Conservation (phyloP, 2,888 invertebrate species). For the Erebia palarica region DNA sequence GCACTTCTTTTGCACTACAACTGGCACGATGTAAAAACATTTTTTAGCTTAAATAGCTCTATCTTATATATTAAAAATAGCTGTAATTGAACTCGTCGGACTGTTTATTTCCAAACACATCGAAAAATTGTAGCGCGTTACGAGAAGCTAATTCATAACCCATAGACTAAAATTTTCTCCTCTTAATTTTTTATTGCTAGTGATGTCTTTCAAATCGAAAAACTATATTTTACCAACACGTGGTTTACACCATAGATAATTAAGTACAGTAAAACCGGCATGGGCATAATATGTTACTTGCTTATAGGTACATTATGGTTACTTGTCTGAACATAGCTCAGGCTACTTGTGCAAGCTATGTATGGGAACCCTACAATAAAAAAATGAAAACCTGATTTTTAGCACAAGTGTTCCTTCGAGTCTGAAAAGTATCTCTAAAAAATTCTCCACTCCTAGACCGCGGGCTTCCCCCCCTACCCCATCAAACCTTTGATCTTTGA, state of each 20-base stretch:
- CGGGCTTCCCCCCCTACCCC: too few species aligned
- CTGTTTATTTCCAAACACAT: slow-evolving; percentile 81
- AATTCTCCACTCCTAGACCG: too few species aligned
- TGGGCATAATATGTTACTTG: too few species aligned
- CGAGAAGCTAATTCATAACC: slow-evolving; percentile 77
- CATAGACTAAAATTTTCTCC: slow-evolving; percentile 63
- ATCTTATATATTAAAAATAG: slow-evolving; percentile 52
- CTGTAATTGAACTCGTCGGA: slow-evolving; percentile 56
- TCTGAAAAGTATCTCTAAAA: too few species aligned
- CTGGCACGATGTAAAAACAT: slow-evolving; percentile 63
- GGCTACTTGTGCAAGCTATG: too few species aligned
- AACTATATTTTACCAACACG: slow-evolving; percentile 52
- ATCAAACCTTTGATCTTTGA: too few species aligned
- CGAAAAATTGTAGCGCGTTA: slow-evolving; percentile 72
- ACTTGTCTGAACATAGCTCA: too few species aligned
- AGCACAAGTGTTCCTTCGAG: too few species aligned
- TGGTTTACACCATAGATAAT: slow-evolving; percentile 59
- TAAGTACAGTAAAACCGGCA: not conserved
- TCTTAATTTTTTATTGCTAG: slow-evolving; percentile 49
- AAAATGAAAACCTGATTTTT: too few species aligned
- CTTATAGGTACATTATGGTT: too few species aligned
- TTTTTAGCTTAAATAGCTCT: slow-evolving; percentile 55
- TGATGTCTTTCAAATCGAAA: slow-evolving; percentile 37
- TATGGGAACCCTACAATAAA: too few species aligned
- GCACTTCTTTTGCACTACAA: slow-evolving; percentile 57